phyloP scores from a whole-genome alignment of 1,140 invertebrate genomes.

The Drosophila bipectinata region DNA sequence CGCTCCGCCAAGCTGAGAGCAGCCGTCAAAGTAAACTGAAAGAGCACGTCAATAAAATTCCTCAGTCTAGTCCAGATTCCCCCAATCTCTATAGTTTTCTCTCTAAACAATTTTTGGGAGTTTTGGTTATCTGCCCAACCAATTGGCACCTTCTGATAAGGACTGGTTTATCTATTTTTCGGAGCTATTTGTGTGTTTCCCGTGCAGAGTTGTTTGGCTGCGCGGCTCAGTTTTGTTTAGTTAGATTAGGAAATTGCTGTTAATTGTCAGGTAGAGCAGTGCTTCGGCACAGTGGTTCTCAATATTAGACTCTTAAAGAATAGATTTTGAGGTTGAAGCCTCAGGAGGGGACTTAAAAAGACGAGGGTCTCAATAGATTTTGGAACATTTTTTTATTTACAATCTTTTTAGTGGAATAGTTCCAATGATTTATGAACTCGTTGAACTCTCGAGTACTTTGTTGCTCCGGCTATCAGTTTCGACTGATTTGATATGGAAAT shows the following conservation, averaged over 20 bases:
- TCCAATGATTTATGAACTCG: constrained; percentile 16
- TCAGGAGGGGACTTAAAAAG: too few relatives aligned
- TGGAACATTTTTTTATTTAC: too few relatives aligned
- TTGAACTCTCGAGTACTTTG: constrained; percentile 16
- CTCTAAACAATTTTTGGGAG: background rate
- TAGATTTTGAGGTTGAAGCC: too few relatives aligned
- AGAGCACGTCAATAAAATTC: constrained; percentile 16
- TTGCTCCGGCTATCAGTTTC: constrained; percentile 18
- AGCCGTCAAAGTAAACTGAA: constrained; percentile 87
- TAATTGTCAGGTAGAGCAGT: constrained; percentile 26
- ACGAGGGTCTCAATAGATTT: too few relatives aligned
- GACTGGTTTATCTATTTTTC: constrained; percentile 43
- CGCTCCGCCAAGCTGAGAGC: constrained; percentile 95
- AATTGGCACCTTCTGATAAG: constrained; percentile 71
- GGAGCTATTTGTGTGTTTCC: constrained; percentile 21
- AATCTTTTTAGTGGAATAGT: too few relatives aligned
- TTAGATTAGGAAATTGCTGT: constrained; percentile 62
- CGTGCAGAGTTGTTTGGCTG: constrained; percentile 45
- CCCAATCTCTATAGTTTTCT: background rate
- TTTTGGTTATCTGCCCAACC: constrained; percentile 43
- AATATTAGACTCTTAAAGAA: background rate
- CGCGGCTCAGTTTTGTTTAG: constrained; percentile 35
- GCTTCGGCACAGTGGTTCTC: constrained; percentile 27
- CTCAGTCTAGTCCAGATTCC: constrained; percentile 33
- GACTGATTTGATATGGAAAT: constrained; percentile 39